Evolutionary conservation across 2,888 invertebrate species (phyloP).

Genomic region (Anarsia innoxiella): DNA sequence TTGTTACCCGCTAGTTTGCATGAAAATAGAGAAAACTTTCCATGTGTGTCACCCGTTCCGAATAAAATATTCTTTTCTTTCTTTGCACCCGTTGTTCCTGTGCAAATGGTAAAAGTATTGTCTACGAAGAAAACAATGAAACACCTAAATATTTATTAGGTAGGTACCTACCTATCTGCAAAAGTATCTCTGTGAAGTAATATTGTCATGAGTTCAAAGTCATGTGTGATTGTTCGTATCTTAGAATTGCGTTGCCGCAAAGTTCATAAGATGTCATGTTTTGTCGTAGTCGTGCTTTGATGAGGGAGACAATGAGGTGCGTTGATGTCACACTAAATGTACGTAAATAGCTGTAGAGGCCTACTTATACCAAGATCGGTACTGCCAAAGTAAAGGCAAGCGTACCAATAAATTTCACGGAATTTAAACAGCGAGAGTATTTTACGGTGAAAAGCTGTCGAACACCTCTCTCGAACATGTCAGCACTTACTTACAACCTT

Average conservation of each 20-base stretch:
- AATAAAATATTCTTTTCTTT: constrained; percentile 68
- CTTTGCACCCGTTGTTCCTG: constrained; percentile 51
- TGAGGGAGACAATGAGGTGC: constrained; percentile 11
- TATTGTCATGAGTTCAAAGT: constrained; percentile 6
- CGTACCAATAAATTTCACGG: too few species aligned
- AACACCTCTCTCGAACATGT: constrained; percentile 4
- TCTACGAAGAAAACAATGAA: constrained; percentile 48
- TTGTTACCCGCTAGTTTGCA: constrained; percentile 65
- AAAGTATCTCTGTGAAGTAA: constrained; percentile 10
- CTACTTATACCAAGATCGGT: too few species aligned
- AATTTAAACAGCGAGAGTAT: too few species aligned
- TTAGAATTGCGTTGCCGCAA: constrained; percentile 10
- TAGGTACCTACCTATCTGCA: constrained; percentile 10
- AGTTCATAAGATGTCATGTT: not conserved
- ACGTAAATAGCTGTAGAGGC: too few species aligned
- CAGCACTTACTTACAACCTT: too few species aligned
- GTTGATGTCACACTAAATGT: constrained; percentile 8
- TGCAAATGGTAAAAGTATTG: constrained; percentile 57
- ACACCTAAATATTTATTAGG: constrained; percentile 23
- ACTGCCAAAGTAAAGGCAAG: too few species aligned
- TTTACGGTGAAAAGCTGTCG: not conserved
- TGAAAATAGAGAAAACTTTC: constrained; percentile 65
- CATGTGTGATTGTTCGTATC: too few species aligned
- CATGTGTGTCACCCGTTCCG: constrained; percentile 58
- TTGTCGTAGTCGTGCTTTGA: not conserved